Evolutionary conservation across 2,888 invertebrate species (phyloP), one percentile per base, ranked within the genome.

Genomic region (Notocelia uddmanniana): DNA sequence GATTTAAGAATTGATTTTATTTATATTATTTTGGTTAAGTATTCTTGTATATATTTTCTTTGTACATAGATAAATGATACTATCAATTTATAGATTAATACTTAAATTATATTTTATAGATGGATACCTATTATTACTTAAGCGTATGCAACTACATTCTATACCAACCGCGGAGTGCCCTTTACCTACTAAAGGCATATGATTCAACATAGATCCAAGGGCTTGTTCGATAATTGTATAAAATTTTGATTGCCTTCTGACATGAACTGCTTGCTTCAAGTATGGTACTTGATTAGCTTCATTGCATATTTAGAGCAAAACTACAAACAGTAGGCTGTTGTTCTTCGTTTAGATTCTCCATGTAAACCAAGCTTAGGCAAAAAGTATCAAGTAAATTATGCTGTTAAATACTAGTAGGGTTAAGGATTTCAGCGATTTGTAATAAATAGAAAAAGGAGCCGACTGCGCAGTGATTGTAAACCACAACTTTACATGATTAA

Each of bases 211-310:
- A 60, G 23, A 23, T 45, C 45, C 60, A 60, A 45, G 45, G 60
- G 18, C 45, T 45, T 2, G 9, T 45, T 60, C 11, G 18, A 18
- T 60, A 60, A 60, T n/a, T 37, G 13, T 37, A 2, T 31, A 57
- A 26, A 45, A 60, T 45, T 59, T 41, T 2, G 45, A 18, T 60
- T 60, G 45, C 18, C 26, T 60, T 60, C 26, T 18, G 26, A 26
- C 41, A 60, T 60, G 45, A 45, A n/a, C 45, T 37, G 15, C 59
- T 59, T 59, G 15, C 34, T 21, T 58, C 23, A 26, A 18, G 45
- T n/a, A n/a, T n/a, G n/a, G n/a, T 45, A 60, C n/a, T 60, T 45
- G 45, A 60, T 60, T 45, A 26, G 60, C 45, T 60, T 60, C 60
- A 18, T 45, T 60, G 60, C 45, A 26, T 60, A 60, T 60, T 23